Base-by-base conservation (phyloP, 2,113 vertebrate species). In the Gobiocypris rarus region DNA sequence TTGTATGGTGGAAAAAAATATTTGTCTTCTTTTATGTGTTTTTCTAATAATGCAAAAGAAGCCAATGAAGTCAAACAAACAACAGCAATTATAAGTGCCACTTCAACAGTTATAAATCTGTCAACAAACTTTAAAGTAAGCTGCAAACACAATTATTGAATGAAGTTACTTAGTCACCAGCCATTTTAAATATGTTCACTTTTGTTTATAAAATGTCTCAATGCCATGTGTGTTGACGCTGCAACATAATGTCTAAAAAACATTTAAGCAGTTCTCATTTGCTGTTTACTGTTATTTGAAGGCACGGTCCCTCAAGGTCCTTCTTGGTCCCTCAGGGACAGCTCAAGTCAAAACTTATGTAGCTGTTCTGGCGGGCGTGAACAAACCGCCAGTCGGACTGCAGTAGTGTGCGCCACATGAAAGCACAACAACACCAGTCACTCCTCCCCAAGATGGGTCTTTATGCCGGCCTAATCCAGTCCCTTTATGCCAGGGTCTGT, bases 401-500 rank as follows among this genome's bases (percentile, higher is more conserved):
- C 82, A 52, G 43, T 45, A 75, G 59, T 73, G 75, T 83, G 65
- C 85, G 45, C 71, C 86, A 86, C 87, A 87, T 85, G 85, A 90
- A 89, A 87, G 75, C 87, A 84, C 87, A 85, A 83, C 1, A 4
- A 89, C 86, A 78, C 84, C 86, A 1, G 50, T 81, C 86, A 85
- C 87, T 86, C 85, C 77, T 77, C 71, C 81, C n/a, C 88, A 88
- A 89, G 81, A 71, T 85, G 87, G 84, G 74, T 87, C 87, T 88
- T 87, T 89, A 75, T 83, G 75, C 84, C 84, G 58, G 1, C 14
- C 75, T 82, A 89, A 91, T 89, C 77, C 90, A 89, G 86, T 90
- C 86, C 78, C 76, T 84, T 90, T 90, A 85, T 89, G 75, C 87
- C 26, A 73, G 63, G 63, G 89, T 84, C 90, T 90, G 90, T 89